Evolutionary conservation across 2,888 invertebrate species (phyloP), one percentile per base, ranked within the genome.

Genomic region (Andrena flavipes): DNA sequence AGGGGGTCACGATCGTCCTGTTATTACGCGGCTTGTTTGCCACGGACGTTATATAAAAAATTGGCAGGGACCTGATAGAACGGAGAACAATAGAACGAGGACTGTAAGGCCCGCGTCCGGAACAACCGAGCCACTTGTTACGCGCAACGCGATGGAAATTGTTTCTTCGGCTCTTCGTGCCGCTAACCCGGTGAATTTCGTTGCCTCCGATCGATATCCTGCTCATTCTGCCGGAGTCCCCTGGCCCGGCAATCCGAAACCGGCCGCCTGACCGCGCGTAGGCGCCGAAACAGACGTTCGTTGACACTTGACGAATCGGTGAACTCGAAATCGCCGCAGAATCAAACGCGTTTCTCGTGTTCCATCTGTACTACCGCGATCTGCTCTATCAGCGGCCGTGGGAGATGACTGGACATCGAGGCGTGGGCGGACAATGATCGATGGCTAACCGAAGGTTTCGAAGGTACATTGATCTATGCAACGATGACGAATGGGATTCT

Each of bases 41-140:
- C 26, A 2, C 10, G 26, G 59, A 6, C 0, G 0, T 13, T 16
- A 42, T 16, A 16, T 42, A 42, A 42, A 16, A 42, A 3, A 42
- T 26, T 0, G 16, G 6, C 6, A 8, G 13, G n/a, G 35, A 26
- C 23, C 23, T 33, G 10, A 13, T 10, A 8, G 56, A 51, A 67
- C 70, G 51, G 48, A 7, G 60, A 26, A 75, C 79, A 82, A 84
- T 77, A 35, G 54, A 20, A 30, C 54, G 62, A 60, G 62, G 33
- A 51, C 30, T 33, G 29, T 56, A 63, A 77, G 69, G 42, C 51
- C 63, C 48, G 64, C 35, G 71, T 76, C 51, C 64, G 74, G 79
- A 73, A 80, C 80, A 74, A 86, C 85, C 87, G 84, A 84, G 91
- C 91, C 91, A 91, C 91, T 91, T 91, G 91, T 91, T 91, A 91